Percentiles rank a stretch among this genome's conserved stretches.
phyloP scores from a whole-genome alignment of 2,888 invertebrate species.

The Eupithecia inturbata region DNA sequence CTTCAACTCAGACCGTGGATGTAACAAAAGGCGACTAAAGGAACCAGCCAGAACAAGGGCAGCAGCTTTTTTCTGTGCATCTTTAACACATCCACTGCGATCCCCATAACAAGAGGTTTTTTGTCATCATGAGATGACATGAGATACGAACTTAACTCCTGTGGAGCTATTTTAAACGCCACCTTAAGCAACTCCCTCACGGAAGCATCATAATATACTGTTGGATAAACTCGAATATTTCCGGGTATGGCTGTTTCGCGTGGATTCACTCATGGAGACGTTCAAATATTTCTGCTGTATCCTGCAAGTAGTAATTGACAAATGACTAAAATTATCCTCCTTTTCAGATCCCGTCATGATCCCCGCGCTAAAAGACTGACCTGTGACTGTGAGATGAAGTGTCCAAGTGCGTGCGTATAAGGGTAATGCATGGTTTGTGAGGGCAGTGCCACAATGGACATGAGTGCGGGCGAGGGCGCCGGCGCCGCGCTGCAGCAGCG shows the following conservation, averaged over 20 bases:
- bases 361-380: constrained; percentile 31
- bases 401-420: constrained; percentile 79
- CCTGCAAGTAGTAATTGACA: background rate
- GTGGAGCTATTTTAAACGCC: background rate
- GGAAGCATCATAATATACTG: background rate
- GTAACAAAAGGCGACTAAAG: too few species aligned
- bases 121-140: background rate
- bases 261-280: background rate
- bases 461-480: constrained; percentile 76
- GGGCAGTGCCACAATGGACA: constrained; percentile 79
- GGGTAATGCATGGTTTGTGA: constrained; percentile 84
- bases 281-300: background rate
- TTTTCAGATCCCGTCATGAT: constrained; percentile 71
- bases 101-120: too few species aligned
- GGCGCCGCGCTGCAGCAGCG: constrained; percentile 81
- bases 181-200: background rate
- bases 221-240: background rate
- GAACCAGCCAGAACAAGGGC: background rate
- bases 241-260: background rate
- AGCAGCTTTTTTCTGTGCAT: background rate
- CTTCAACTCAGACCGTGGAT: background rate
- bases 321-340: background rate
- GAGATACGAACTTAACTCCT: background rate
- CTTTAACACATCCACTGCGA: too few species aligned
- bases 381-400: constrained; percentile 71